Evolutionary conservation across 2,113 vertebrate species (phyloP).

Genomic region (Vulpes ferrilata): DNA sequence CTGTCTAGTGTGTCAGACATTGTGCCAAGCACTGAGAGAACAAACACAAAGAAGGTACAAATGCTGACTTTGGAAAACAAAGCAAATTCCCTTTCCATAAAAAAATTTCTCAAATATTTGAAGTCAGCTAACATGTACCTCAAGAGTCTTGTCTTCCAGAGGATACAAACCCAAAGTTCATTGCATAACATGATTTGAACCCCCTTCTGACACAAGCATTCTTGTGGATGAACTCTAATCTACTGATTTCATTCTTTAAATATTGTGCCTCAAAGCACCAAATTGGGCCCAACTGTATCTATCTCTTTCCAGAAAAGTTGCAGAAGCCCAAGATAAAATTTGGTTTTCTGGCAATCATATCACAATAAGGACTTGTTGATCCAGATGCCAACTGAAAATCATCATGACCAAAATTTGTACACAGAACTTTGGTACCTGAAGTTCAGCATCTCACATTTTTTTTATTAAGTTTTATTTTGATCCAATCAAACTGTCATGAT

Average conservation of each 20-base stretch:
- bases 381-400: not conserved
- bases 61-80: conserved; percentile 6
- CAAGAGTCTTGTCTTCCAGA: not conserved
- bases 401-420: conserved; percentile 12
- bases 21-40: not conserved
- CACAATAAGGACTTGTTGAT: conserved; percentile 1
- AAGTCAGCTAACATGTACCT: not conserved
- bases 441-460: conserved; percentile 16
- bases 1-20: not conserved
- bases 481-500: not conserved
- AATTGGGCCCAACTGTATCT: not conserved
- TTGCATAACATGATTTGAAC: conserved; percentile 10
- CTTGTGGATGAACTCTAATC: not conserved
- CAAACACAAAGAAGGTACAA: conserved; percentile 9
- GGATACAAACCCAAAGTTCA: not conserved
- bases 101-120: conserved; percentile 27
- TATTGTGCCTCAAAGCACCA: not conserved
- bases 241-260: conserved; percentile 19
- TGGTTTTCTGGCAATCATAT: not conserved
- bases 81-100: not conserved
- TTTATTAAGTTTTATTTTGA: not conserved
- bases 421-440: not conserved
- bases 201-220: not conserved
- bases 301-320: not conserved
- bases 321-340: conserved; percentile 1